A percentile compares a stretch with the other conserved stretches of the same genome.
phyloP scores from a whole-genome alignment of 2,888 invertebrate species.

The Leptothorax acervorum region DNA sequence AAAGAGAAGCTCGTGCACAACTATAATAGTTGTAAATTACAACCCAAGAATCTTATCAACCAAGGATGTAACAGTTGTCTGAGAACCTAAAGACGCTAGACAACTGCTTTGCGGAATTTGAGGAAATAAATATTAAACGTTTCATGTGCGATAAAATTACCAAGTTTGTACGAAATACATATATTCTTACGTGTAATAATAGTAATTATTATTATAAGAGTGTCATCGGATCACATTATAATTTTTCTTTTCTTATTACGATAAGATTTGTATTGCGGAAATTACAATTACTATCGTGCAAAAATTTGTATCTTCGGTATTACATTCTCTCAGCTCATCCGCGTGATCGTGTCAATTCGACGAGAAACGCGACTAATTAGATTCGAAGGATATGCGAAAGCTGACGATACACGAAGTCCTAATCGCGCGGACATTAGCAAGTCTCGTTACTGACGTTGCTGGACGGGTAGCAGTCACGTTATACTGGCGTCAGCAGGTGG shows the following conservation, averaged over 20 bases:
- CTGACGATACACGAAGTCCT: not conserved
- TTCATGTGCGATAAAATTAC: not conserved
- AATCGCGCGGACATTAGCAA: not conserved
- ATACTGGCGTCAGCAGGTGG: not conserved
- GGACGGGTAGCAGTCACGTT: not conserved
- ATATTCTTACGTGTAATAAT: not conserved
- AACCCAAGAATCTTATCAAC: conserved; percentile 14
- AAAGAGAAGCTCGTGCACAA: not conserved
- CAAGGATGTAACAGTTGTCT: not conserved
- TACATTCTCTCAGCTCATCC: not conserved
- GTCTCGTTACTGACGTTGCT: not conserved
- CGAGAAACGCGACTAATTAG: not conserved
- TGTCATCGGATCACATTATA: not conserved
- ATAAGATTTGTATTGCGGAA: not conserved
- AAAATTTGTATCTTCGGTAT: not conserved
- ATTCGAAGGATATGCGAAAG: not conserved
- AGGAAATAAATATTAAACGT: not conserved
- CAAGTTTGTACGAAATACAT: not conserved
- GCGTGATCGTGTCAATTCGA: not conserved
- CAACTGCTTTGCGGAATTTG: not conserved
- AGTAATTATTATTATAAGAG: not conserved
- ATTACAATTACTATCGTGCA: not conserved
- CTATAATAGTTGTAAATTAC: not conserved
- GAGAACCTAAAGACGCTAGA: not conserved
- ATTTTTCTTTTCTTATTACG: not conserved